Evolutionary conservation across 2,113 vertebrate genomes (phyloP), one percentile per base, ranked within the genome.

Genomic region (Artemisiospiza belli): DNA sequence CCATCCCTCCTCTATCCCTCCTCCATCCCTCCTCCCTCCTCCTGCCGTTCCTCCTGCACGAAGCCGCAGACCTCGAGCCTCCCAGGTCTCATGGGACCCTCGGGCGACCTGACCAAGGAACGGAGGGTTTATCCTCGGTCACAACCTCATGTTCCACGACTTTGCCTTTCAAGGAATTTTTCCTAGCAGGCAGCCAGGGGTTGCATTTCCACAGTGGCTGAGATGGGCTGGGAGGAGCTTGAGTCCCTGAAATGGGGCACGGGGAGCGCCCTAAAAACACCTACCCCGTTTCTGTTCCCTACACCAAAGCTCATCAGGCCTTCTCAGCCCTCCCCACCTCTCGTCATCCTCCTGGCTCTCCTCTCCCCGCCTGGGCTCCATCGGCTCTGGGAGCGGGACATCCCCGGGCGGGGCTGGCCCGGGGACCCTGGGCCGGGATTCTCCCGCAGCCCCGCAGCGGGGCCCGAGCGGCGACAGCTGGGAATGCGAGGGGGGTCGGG

Each of bases 351-450:
- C 55, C 58, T 1, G 2, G 35, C 23, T 39, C 37, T 39, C 37
- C 37, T 39, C 37, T 39, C 37, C 37, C 37, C 37, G 37, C 37
- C 37, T 10, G 37, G 11, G 37, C 37, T 37, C 59, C 73, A 41
- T 2, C 12, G 3, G 31, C 20, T 33, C 2, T 1, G 55, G 23
- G 16, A 35, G 22, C 11, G 3, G 78, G 55, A 20, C 18, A 12
- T 1, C 27, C 58, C 67, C 2, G 2, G 1, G 2, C 15, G 5
- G 30, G n/a, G 37, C 25, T 37, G 87, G 5, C 17, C 15, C 0
- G 1, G 41, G 68, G 67, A 76, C 1, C 25, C 23, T 4, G 0
- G 46, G 8, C 49, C 7, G 1, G 68, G 76, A 79, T 63, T 52
- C 10, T 67, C 62, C 72, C 62, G 27, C 83, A 54, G 63, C 16